Evolutionary conservation across 2,797 vertebrate species (phyloP).

Genomic region (Cyclura pinguis): DNA sequence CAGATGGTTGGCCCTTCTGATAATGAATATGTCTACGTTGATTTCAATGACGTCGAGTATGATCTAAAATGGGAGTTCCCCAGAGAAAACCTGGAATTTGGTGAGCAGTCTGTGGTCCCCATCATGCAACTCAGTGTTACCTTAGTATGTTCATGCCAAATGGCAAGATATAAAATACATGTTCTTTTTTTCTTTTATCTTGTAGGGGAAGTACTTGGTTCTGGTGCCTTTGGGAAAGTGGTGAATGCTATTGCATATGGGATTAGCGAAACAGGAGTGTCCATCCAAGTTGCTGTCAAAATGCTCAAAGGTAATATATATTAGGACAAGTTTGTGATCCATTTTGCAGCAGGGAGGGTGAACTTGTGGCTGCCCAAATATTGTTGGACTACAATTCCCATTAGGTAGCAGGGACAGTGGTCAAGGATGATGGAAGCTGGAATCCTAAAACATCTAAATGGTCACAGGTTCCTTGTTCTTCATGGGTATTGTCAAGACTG

Average conservation of each 20-base stretch:
- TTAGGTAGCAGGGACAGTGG: too few species aligned
- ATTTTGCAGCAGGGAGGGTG: background rate
- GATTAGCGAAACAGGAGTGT: constrained; percentile 87
- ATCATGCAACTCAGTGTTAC: background rate
- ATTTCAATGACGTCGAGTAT: constrained; percentile 92
- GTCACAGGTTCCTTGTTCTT: too few species aligned
- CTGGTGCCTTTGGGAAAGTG: constrained; percentile 96
- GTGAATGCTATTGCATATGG: constrained; percentile 93
- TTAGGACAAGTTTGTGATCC: background rate
- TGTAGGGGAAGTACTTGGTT: constrained; percentile 91
- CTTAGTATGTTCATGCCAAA: background rate
- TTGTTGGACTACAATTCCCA: background rate
- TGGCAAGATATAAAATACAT: constrained; percentile 12
- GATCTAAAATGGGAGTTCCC: constrained; percentile 95
- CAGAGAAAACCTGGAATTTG: constrained; percentile 94
- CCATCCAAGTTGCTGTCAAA: constrained; percentile 95
- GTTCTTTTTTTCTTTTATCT: constrained; percentile 56
- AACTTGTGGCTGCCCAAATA: background rate
- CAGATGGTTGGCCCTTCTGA: constrained; percentile 88
- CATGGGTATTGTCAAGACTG: too few species aligned
- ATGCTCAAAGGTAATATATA: constrained; percentile 93
- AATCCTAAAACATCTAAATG: background rate
- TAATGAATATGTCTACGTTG: constrained; percentile 95
- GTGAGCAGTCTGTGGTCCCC: constrained; percentile 79
- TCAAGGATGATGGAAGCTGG: background rate